A percentile compares a stretch with the other conserved stretches of the same genome.
These are phyloP conservation scores for Sporophila hypoxantha DNA, from an alignment of 2,113 vertebrate genomes.

Conservation along the genomic window DNA sequence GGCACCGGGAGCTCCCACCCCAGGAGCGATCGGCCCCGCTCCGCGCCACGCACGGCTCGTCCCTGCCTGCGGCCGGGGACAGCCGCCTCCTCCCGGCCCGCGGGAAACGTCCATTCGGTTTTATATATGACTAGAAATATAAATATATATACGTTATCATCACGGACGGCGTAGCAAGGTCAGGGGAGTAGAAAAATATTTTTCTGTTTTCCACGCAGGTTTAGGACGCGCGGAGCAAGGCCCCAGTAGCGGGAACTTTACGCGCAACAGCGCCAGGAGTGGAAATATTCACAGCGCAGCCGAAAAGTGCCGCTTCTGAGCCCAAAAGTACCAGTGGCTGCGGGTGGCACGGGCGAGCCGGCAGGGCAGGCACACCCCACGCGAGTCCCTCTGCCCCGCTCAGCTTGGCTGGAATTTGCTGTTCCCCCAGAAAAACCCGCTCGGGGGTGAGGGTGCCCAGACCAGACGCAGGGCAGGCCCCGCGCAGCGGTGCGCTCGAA, in stretches of 20 bases:
- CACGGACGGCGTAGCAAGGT: background rate
- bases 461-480: background rate
- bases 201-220: background rate
- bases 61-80: background rate
- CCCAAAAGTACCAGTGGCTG: background rate
- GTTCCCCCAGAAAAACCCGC: background rate
- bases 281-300: background rate
- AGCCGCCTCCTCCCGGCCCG: background rate
- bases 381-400: background rate
- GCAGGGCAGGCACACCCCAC: no score
- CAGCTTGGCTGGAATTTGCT: background rate
- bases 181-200: background rate
- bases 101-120: no score
- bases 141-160: background rate
- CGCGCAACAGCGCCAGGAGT: background rate
- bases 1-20: background rate
- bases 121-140: fast-evolving
- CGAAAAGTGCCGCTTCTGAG: background rate
- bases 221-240: background rate
- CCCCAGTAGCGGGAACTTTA: background rate
- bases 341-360: background rate
- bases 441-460: background rate
- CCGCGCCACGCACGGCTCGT: background rate
- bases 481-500: background rate
- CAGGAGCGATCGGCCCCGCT: background rate